These are phyloP conservation scores for Xiphorhynchus erythropygius DNA, from an alignment of 2,797 vertebrate genomes.

Conservation along the genomic window DNA sequence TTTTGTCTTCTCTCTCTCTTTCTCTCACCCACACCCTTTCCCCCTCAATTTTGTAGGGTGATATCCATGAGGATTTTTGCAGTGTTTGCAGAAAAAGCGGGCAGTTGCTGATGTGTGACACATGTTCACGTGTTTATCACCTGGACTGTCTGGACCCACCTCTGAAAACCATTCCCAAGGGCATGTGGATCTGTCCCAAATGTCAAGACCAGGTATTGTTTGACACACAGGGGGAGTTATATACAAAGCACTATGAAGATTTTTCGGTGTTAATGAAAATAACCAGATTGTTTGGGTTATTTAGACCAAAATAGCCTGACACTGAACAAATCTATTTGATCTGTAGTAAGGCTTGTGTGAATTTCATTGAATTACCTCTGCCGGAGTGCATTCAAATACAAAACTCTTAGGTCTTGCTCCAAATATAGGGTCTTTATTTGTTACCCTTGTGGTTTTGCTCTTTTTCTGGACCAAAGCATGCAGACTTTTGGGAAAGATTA, in stretches of 20 bases:
- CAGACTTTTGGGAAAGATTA: not conserved
- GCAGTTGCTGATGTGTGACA: constrained; percentile 99
- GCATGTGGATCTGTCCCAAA: constrained; percentile 99
- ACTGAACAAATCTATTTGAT: not conserved
- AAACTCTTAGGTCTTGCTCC: not conserved
- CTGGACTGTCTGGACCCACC: constrained; percentile 99
- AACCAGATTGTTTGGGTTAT: not conserved
- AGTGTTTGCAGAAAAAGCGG: constrained; percentile 99
- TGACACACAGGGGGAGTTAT: not conserved
- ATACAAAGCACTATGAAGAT: not conserved
- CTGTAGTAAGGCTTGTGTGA: not conserved
- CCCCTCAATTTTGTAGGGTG: constrained; percentile 87
- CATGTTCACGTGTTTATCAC: constrained; percentile 99
- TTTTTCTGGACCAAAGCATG: not conserved
- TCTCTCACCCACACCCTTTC: constrained; percentile 27
- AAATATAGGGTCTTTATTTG: not conserved
- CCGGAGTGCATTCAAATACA: not conserved
- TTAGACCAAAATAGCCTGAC: not conserved
- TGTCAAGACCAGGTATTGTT: constrained; percentile 98
- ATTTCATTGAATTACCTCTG: not conserved
- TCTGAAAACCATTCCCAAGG: constrained; percentile 99
- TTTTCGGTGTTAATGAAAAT: not conserved
- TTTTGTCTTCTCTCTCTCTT: constrained; percentile 19
- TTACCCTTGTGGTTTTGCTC: not conserved
- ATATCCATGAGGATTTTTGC: constrained; percentile 99